These are phyloP conservation scores for Cinclus mexicanus DNA, from an alignment of 2,113 vertebrate genomes.

Conservation along the genomic window DNA sequence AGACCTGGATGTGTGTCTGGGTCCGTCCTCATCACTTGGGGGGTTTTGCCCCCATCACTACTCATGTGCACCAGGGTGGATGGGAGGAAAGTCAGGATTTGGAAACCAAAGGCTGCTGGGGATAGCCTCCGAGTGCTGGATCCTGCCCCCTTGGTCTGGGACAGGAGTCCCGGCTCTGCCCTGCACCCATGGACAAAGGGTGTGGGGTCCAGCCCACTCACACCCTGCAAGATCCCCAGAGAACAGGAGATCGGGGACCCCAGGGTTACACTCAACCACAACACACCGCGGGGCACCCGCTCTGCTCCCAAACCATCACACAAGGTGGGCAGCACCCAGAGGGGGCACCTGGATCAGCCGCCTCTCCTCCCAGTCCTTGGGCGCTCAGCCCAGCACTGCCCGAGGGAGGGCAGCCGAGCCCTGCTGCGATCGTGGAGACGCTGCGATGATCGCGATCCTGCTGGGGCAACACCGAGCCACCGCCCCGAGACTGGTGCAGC, in stretches of 20 bases:
- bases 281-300: rapidly evolving
- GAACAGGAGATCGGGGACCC: rapidly evolving
- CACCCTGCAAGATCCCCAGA: not conserved
- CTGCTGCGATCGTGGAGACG: not conserved
- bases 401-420: not conserved
- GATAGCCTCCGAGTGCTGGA: not conserved
- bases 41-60: not conserved
- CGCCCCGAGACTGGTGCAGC: not conserved
- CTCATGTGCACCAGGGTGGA: not conserved
- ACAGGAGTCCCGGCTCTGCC: not conserved
- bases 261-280: too few relatives aligned
- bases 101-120: not conserved
- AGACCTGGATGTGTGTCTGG: not conserved
- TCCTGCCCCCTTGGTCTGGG: not conserved
- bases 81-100: not conserved
- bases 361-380: not conserved
- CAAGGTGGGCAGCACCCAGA: not conserved
- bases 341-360: rapidly evolving
- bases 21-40: not conserved
- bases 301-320: not conserved
- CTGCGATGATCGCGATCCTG: not conserved
- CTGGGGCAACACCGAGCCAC: not conserved
- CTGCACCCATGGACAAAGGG: not conserved
- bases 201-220: rapidly evolving
- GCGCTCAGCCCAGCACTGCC: not conserved